phyloP scores from a whole-genome alignment of 2,113 vertebrate genomes.

The Ancistrus triradiatus region DNA sequence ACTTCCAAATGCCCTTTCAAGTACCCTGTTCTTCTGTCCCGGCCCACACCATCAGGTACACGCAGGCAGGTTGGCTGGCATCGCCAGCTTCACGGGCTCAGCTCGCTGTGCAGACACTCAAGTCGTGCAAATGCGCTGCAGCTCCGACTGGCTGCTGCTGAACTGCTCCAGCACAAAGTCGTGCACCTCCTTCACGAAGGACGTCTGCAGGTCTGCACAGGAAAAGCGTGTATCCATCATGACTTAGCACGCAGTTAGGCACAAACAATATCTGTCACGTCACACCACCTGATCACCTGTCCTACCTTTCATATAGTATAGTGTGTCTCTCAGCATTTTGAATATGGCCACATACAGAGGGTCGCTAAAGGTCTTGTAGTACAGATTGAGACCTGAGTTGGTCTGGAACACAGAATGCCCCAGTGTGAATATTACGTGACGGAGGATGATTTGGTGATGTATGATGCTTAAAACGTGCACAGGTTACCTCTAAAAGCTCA shows the following conservation, averaged over 20 bases:
- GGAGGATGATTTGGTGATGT: not conserved
- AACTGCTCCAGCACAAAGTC: constrained; percentile 98
- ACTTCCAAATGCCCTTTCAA: too few relatives aligned
- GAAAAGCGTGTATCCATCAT: not conserved
- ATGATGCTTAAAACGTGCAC: not conserved
- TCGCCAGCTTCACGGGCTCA: constrained; percentile 89
- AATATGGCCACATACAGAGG: constrained; percentile 91
- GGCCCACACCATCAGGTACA: constrained; percentile 99
- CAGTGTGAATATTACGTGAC: not conserved
- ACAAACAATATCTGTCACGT: too few relatives aligned
- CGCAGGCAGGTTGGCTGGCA: constrained; percentile 97
- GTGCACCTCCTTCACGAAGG: constrained; percentile 93
- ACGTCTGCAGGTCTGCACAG: constrained; percentile 81
- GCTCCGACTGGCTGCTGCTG: constrained; percentile 90
- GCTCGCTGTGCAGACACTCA: constrained; percentile 87
- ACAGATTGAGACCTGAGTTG: constrained; percentile 70
- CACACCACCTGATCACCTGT: too few relatives aligned
- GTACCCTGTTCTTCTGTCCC: constrained; percentile 95
- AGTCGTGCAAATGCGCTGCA: constrained; percentile 94
- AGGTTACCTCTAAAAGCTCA: constrained; percentile 75
- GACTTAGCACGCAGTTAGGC: too few relatives aligned
- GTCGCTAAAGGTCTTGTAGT: constrained; percentile 91
- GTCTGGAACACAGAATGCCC: constrained; percentile 59
- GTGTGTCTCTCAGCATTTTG: constrained; percentile 94
- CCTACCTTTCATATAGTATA: constrained; percentile 91